Conservation (phyloP, 2,113 vertebrate species). For the Fulmarus glacialis region DNA sequence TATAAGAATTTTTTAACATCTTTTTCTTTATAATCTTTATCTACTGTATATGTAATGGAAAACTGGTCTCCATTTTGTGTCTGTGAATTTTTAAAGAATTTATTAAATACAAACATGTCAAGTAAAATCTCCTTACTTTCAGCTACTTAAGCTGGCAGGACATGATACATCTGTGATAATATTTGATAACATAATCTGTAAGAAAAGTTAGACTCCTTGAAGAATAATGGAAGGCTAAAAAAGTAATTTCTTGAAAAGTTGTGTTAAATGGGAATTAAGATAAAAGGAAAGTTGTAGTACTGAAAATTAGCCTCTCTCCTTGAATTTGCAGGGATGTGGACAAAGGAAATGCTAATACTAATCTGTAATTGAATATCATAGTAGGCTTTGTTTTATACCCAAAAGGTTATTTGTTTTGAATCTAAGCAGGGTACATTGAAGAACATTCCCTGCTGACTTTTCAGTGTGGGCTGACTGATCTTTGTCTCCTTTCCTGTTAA, state of each 20-base stretch:
- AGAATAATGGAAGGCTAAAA: neutral
- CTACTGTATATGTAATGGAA: slow-evolving; percentile 13
- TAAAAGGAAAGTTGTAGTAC: neutral
- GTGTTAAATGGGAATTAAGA: neutral
- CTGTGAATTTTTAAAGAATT: neutral
- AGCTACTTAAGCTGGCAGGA: neutral
- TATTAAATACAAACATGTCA: slow-evolving; percentile 35
- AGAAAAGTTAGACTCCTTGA: slow-evolving; percentile 14
- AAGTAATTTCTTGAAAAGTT: neutral
- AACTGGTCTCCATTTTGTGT: slow-evolving; percentile 9
- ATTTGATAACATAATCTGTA: neutral
- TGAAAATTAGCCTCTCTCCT: neutral
- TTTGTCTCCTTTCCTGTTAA: neutral
- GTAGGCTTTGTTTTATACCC: neutral
- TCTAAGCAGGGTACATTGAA: neutral
- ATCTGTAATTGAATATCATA: neutral
- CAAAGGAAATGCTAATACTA: neutral
- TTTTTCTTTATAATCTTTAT: slow-evolving; percentile 42
- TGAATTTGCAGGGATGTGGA: neutral
- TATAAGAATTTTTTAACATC: neutral
- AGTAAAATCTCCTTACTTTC: slow-evolving; percentile 37
- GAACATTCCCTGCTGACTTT: neutral
- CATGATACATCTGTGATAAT: neutral
- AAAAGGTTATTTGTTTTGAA: neutral
- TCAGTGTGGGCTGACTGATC: neutral